Percentiles rank a stretch among this genome's conserved stretches.
Conservation (phyloP, 2,113 vertebrate species). For the Scomber colias region DNA sequence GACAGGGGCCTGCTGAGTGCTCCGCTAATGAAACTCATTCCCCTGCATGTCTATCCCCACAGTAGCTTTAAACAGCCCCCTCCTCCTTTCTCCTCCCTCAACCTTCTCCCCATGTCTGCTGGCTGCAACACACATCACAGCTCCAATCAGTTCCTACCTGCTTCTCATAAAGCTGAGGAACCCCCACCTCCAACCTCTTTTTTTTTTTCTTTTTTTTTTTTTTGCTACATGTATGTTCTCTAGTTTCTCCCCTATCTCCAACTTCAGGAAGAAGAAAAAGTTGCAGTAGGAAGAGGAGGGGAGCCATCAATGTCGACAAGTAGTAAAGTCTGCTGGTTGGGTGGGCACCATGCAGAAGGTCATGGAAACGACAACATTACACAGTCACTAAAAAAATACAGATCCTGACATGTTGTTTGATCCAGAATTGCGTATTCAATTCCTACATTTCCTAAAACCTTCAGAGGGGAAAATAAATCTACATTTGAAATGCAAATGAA, state of each 20-base stretch:
- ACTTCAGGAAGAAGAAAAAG: constrained; percentile 16
- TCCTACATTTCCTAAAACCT: neutral
- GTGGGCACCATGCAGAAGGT: constrained; percentile 27
- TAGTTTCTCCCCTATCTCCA: neutral
- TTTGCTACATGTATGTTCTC: neutral
- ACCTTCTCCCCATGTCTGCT: constrained; percentile 28
- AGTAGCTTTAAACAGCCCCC: constrained; percentile 47
- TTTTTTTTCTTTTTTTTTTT: neutral
- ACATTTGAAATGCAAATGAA: neutral
- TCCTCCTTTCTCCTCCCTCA: neutral
- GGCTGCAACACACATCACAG: constrained; percentile 26
- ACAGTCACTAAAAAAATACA: constrained; percentile 6
- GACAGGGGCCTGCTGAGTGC: constrained; percentile 61
- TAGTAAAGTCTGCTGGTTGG: constrained; percentile 11
- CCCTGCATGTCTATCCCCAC: constrained; percentile 73
- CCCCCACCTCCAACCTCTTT: neutral
- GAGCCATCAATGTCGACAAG: constrained; percentile 32
- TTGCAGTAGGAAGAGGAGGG: constrained; percentile 1
- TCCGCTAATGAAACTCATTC: constrained; percentile 76
- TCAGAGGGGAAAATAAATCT: neutral
- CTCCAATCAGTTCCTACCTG: constrained; percentile 49
- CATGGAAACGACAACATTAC: constrained; percentile 37
- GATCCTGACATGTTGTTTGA: constrained; percentile 21
- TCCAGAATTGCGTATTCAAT: no score
- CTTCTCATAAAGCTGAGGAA: constrained; percentile 31